phyloP scores from a whole-genome alignment of 2,797 vertebrate genomes.

The Coregonus suidteri region DNA sequence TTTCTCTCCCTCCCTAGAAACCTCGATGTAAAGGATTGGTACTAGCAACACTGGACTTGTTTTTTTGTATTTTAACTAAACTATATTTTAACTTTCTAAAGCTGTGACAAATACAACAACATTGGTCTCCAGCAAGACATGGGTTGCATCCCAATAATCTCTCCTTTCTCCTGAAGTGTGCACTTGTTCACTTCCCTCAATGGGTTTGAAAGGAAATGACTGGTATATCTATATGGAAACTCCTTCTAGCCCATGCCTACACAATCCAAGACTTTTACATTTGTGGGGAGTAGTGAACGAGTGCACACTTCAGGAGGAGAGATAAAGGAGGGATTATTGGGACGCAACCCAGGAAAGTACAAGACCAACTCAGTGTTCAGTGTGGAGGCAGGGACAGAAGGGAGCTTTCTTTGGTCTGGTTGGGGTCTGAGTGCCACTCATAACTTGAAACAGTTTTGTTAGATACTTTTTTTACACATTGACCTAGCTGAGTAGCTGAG shows the following conservation, averaged over 20 bases:
- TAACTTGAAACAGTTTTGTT: background rate
- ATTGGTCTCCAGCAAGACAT: background rate
- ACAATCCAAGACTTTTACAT: too few species aligned
- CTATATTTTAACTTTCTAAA: slow-evolving; percentile 18
- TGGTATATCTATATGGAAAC: too few species aligned
- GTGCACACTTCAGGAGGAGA: too few species aligned
- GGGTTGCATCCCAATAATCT: too few species aligned
- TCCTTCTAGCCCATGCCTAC: too few species aligned
- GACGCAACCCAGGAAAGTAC: background rate
- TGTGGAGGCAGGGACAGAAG: background rate
- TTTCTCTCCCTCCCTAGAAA: slow-evolving; percentile 54
- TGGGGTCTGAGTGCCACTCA: background rate
- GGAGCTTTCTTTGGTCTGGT: background rate
- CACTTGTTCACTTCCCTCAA: too few species aligned
- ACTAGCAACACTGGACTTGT: background rate
- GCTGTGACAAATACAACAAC: slow-evolving; percentile 44
- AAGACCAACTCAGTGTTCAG: background rate
- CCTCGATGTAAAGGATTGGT: slow-evolving; percentile 28
- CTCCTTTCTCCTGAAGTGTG: too few species aligned
- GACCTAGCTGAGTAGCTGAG: too few species aligned
- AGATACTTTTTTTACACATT: background rate
- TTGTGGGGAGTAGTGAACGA: too few species aligned
- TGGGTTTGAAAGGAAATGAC: too few species aligned
- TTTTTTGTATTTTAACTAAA: background rate
- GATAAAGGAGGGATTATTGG: too few species aligned